Evolutionary conservation across 2,113 vertebrate species (phyloP), one percentile per base, ranked within the genome.

Genomic region (Sterrhoptilus dennistouni): DNA sequence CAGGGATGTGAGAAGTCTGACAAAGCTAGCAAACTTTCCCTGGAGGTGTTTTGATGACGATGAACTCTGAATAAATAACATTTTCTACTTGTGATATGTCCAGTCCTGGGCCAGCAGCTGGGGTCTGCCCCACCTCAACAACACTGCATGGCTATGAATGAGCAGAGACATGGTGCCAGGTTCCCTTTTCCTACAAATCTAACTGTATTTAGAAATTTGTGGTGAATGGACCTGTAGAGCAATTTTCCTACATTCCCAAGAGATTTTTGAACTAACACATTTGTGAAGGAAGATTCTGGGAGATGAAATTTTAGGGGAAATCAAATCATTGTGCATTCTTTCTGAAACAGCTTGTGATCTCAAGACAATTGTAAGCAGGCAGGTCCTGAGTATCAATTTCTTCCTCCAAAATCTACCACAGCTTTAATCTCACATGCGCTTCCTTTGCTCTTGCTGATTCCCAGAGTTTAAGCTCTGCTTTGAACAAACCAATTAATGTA

Each of bases 191-290:
- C 59, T 83, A 18, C 24, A 76, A 59, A 71, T 24, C 12, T 5
- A n/a, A 22, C 31, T 65, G 11, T 15, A 25, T 25, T 40, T 59
- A 44, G 42, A 72, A 64, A 52, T 22, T 14, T 40, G 29, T 18
- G 4, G 6, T 80, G 28, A 83, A 50, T 16, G 6, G 19, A 49
- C 3, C 0, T 0, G 35, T 27, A 0, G 0, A 82, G 5, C 9
- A 35, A 42, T 56, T 35, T 83, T 64, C 49, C n/a, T 53, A 13
- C 1, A 1, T n/a, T 82, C 15, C 25, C 33, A 42, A 72, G 27
- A 27, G 31, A 29, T 74, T n/a, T 83, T 64, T 83, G 40, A 74
- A 11, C 8, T 49, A 35, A 69, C 1, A 0, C 10, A 40, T 24
- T 8, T 6, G 28, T 22, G 14, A 16, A 53, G 15, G 13, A 64